phyloP scores from a whole-genome alignment of 2,797 vertebrate genomes.

The Champsocephalus gunnari region DNA sequence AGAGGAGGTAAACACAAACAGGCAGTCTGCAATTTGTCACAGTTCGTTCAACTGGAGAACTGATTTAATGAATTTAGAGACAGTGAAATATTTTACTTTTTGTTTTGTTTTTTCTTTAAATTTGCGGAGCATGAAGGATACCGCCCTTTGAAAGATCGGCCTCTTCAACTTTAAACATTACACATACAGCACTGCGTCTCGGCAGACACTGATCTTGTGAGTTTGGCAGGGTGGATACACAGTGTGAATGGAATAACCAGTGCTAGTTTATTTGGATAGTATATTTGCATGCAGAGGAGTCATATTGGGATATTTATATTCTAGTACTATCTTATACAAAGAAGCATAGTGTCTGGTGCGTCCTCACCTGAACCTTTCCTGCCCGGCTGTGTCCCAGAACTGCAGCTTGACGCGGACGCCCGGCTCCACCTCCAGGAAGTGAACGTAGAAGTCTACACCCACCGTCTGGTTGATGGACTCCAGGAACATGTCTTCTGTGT shows the following conservation, averaged over 20 bases:
- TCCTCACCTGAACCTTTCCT: constrained; percentile 91
- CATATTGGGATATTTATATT: not conserved
- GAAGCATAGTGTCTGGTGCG: not conserved
- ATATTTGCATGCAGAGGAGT: constrained; percentile 39
- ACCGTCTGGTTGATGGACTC: constrained; percentile 87
- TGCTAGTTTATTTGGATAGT: constrained; percentile 24
- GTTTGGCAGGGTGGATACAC: constrained; percentile 20
- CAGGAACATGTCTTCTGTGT: constrained; percentile 87
- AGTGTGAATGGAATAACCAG: constrained; percentile 24
- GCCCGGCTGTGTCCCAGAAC: constrained; percentile 92
- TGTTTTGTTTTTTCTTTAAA: constrained; percentile 32
- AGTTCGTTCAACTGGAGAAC: constrained; percentile 60
- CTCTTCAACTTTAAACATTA: constrained; percentile 10
- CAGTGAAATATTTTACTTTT: constrained; percentile 7
- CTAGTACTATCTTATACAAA: not conserved
- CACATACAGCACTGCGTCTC: constrained; percentile 10
- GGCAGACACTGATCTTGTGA: constrained; percentile 25
- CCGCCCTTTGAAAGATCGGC: not conserved
- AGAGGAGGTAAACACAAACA: constrained; percentile 54
- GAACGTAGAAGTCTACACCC: constrained; percentile 90
- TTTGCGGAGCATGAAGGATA: constrained; percentile 35
- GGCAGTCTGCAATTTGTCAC: constrained; percentile 55
- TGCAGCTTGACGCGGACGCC: constrained; percentile 88
- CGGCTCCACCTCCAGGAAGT: constrained; percentile 89
- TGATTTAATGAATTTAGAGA: constrained; percentile 51